Conservation (phyloP, 2,888 invertebrate species). For the Orthosia cruda region DNA sequence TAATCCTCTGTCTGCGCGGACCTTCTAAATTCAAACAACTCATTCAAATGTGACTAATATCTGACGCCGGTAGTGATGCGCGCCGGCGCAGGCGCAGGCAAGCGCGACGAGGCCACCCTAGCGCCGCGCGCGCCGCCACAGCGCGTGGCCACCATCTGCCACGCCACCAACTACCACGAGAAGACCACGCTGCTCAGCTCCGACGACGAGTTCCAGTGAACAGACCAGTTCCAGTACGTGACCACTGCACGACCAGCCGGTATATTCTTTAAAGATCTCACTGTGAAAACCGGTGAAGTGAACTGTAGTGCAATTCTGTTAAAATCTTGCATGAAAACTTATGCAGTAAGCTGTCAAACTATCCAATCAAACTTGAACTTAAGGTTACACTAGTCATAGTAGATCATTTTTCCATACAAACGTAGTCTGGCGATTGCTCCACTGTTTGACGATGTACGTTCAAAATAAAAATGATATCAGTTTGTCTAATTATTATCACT, state of each 20-base stretch:
- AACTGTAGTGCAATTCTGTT: too few relatives aligned
- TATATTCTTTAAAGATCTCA: too few relatives aligned
- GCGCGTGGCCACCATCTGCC: conserved; percentile 95
- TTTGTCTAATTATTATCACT: too few relatives aligned
- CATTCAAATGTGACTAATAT: conserved; percentile 39
- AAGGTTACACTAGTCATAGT: too few relatives aligned
- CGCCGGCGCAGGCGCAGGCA: conserved; percentile 79
- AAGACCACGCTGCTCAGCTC: conserved; percentile 99
- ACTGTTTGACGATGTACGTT: too few relatives aligned
- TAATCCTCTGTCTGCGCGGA: conserved; percentile 33
- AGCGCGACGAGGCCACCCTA: conserved; percentile 87
- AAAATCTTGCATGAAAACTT: too few relatives aligned
- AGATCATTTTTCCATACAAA: too few relatives aligned
- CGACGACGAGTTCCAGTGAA: conserved; percentile 98
- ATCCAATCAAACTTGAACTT: too few relatives aligned
- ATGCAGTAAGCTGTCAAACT: too few relatives aligned
- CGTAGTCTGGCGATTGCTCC: too few relatives aligned
- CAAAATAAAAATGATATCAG: too few relatives aligned
- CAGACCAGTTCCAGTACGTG: not conserved
- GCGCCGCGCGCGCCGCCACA: conserved; percentile 93
- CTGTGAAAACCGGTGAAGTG: too few relatives aligned
- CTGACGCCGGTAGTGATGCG: conserved; percentile 83
- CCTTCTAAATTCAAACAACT: not conserved
- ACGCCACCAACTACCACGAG: conserved; percentile 96
- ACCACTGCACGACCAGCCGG: conserved; percentile 15